Evolutionary conservation across 2,888 invertebrate genomes (phyloP), one percentile per base, ranked within the genome.

Genomic region (Lymantria dispar): DNA sequence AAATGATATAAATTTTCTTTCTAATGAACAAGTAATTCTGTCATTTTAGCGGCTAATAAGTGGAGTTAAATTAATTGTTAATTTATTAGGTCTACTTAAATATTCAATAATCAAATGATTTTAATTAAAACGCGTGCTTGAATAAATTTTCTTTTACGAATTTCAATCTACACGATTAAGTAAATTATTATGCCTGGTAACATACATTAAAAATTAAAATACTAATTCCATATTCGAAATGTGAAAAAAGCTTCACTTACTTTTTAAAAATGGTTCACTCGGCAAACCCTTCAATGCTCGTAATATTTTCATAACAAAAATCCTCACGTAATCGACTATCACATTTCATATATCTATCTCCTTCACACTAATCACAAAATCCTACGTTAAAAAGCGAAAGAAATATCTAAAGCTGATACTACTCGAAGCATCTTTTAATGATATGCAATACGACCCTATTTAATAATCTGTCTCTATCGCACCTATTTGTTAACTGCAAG

Each of bases 361-460:
- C 41, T 45, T 77, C 65, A 51, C 45, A 44, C 62, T 10, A 48
- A 36, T 37, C 5, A 46, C 41, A 48, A 51, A 57, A 52, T 2
- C 7, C 36, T 45, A 36, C 39, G 62, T 45, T 44, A 63, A 68
- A 82, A 57, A 64, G 76, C 78, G 84, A 83, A 55, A 54, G 68
- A 58, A 51, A 45, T 45, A 58, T 43, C 46, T 30, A 45, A n/a
- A 52, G 45, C 47, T 40, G 63, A 46, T 60, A 43, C 52, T 45
- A 66, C 70, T 72, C 51, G 55, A 53, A 68, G 58, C 65, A 63
- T 63, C 69, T 73, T 68, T 70, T 84, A 84, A 84, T 83, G 81
- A 83, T 83, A 84, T 84, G 81, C 85, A 80, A 77, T 74, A 72
- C 76, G 79, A 80, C 79, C 78, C 82, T 77, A 74, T 76, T 71